Evolutionary conservation across 2,888 invertebrate species (phyloP).

Genomic region (Scaptomyza polygonia): DNA sequence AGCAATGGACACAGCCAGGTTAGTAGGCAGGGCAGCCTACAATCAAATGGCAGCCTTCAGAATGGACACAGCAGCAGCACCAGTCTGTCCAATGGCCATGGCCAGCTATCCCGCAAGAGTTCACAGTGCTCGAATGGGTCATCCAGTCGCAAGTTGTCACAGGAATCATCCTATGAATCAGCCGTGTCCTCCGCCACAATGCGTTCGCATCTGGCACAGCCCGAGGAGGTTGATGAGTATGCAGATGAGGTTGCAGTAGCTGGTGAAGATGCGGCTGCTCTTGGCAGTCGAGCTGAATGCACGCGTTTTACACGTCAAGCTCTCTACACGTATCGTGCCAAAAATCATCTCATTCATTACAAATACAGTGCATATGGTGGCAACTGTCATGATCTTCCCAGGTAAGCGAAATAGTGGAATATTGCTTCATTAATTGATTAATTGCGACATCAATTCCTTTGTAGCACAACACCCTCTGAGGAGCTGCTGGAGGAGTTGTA

Average conservation of each 20-base stretch:
- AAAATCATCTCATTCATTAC: constrained; percentile 95
- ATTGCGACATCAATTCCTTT: background rate
- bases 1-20: constrained; percentile 66
- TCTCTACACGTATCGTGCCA: constrained; percentile 91
- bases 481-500: constrained; percentile 93
- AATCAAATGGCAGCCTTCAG: constrained; percentile 72
- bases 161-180: constrained; percentile 82
- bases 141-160: constrained; percentile 60
- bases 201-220: constrained; percentile 80
- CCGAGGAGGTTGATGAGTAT: constrained; percentile 79
- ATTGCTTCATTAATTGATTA: background rate
- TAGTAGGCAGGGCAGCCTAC: constrained; percentile 66
- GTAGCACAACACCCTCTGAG: constrained; percentile 85
- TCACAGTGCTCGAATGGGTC: constrained; percentile 78
- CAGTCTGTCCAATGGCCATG: constrained; percentile 69
- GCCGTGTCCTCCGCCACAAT: constrained; percentile 79
- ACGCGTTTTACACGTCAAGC: constrained; percentile 87
- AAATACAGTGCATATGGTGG: constrained; percentile 96
- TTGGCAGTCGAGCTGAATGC: constrained; percentile 81
- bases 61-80: constrained; percentile 64
- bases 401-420: constrained; percentile 85
- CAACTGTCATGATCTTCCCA: constrained; percentile 93
- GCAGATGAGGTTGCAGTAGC: constrained; percentile 54
- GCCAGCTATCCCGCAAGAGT: constrained; percentile 76
- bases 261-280: constrained; percentile 30